Evolutionary conservation across 1,140 invertebrate species (phyloP), one percentile per base, ranked within the genome.

Genomic region (Copidosoma floridanum): DNA sequence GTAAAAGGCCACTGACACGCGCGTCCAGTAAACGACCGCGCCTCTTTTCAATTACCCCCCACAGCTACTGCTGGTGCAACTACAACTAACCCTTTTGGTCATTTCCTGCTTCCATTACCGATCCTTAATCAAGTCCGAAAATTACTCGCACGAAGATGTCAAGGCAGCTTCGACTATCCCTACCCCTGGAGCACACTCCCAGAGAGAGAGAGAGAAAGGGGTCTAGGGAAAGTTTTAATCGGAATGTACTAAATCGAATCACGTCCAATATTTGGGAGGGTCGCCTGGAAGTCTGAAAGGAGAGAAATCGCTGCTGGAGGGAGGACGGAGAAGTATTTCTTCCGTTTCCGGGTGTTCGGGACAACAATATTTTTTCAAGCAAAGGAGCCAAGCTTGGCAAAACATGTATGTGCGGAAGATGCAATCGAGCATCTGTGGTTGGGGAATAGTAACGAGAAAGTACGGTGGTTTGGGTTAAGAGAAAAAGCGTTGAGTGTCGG

Each of bases 181-280:
- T n/a, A n/a, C n/a, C n/a, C n/a, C n/a, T n/a, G n/a, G n/a, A n/a
- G n/a, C n/a, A n/a, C n/a, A n/a, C n/a, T n/a, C n/a, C n/a, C n/a
- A n/a, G n/a, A n/a, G n/a, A n/a, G n/a, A n/a, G n/a, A n/a, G n/a
- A n/a, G n/a, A n/a, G n/a, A n/a, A n/a, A n/a, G n/a, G n/a, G n/a
- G n/a, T 37, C 47, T 75, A 73, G 73, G 73, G 71, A 75, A 76
- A 75, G 69, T 77, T 76, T 70, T 70, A 76, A 77, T 74, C 74
- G 75, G 74, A 77, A 77, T 76, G 73, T 67, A 66, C 65, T 71
- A 74, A 77, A 77, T 77, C 75, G 74, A 77, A 76, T 77, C 73
- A 76, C 74, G 74, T 75, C 71, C 73, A 63, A 40, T 46, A 53
- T 53, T 64, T 54, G 57, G 48, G 63, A 54, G 48, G 40, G 44